These are phyloP conservation scores for Xyrichtys novacula DNA, from an alignment of 2,797 vertebrate genomes.

Conservation along the genomic window DNA sequence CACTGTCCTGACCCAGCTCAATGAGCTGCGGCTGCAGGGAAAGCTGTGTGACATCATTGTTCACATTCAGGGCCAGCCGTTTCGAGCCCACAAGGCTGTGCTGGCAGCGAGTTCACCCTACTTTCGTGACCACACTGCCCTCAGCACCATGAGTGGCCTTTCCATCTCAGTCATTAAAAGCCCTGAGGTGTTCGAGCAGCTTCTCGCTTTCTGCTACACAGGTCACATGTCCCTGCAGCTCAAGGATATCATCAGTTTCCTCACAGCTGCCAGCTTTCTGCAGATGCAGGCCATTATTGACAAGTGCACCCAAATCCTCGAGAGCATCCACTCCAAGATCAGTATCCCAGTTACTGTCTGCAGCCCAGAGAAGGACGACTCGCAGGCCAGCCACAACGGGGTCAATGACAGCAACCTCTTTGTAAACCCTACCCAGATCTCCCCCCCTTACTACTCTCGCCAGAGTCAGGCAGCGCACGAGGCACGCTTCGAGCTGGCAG, in stretches of 20 bases:
- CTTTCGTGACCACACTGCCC: constrained; percentile 97
- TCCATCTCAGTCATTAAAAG: constrained; percentile 99
- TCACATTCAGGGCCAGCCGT: constrained; percentile 98
- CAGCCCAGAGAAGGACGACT: constrained; percentile 88
- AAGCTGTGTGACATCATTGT: constrained; percentile 99
- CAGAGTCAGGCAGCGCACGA: constrained; percentile 84
- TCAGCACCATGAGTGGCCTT: constrained; percentile 99
- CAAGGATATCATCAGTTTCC: constrained; percentile 98
- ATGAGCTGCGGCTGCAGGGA: constrained; percentile 96
- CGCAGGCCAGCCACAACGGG: constrained; percentile 87
- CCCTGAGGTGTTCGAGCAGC: constrained; percentile 97
- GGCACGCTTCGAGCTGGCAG: constrained; percentile 81
- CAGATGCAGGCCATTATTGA: constrained; percentile 99
- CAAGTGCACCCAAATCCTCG: constrained; percentile 97
- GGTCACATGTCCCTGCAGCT: constrained; percentile 98
- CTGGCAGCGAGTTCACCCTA: constrained; percentile 97
- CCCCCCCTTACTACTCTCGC: constrained; percentile 93
- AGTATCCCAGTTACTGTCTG: constrained; percentile 87
- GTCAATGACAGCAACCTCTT: constrained; percentile 93
- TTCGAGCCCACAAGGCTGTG: constrained; percentile 98
- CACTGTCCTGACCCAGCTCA: constrained; percentile 96
- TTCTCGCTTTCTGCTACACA: constrained; percentile 99
- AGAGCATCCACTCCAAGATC: constrained; percentile 98
- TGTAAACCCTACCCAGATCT: constrained; percentile 96
- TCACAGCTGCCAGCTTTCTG: constrained; percentile 98